These are phyloP conservation scores for Notarius lentiginosus DNA, from an alignment of 2,113 vertebrate species.

Conservation along the genomic window DNA sequence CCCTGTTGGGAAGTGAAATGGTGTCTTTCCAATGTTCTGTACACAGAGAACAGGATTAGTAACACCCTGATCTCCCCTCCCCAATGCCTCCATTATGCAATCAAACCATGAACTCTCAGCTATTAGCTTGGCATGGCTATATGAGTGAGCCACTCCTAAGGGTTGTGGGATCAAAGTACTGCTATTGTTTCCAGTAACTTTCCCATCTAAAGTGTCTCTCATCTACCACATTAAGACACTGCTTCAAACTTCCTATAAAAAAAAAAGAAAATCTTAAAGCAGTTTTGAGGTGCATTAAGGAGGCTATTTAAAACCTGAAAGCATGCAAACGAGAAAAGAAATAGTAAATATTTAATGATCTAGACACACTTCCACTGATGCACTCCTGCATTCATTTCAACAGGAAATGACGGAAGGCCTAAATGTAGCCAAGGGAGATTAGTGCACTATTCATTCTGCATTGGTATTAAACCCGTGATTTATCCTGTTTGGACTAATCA, in stretches of 20 bases:
- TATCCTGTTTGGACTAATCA: slow-evolving; percentile 55
- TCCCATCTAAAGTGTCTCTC: not conserved
- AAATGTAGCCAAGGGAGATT: slow-evolving; percentile 14
- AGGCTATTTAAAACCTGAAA: slow-evolving; percentile 4
- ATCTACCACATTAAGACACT: not conserved
- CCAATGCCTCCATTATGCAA: slow-evolving; percentile 47
- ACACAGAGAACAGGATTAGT: slow-evolving; percentile 63
- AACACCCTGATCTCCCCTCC: slow-evolving; percentile 56
- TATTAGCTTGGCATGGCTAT: slow-evolving; percentile 56
- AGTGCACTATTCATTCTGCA: slow-evolving; percentile 33
- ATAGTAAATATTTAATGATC: slow-evolving; percentile 44
- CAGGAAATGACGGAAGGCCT: slow-evolving; percentile 9
- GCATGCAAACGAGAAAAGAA: not conserved
- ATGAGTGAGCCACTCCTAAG: slow-evolving; percentile 39
- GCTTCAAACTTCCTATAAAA: not conserved
- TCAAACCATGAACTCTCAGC: slow-evolving; percentile 49
- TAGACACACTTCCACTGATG: not conserved
- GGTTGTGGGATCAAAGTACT: slow-evolving; percentile 46
- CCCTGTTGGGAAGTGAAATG: slow-evolving; percentile 55
- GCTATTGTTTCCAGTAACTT: slow-evolving; percentile 40
- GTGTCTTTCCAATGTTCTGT: slow-evolving; percentile 59
- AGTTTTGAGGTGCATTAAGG: not conserved
- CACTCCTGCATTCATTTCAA: not conserved
- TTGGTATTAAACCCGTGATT: slow-evolving; percentile 59
- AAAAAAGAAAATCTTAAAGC: not conserved